phyloP scores from a whole-genome alignment of 35 echinoderm and acorn worm species.

The Lytechinus pictus region DNA sequence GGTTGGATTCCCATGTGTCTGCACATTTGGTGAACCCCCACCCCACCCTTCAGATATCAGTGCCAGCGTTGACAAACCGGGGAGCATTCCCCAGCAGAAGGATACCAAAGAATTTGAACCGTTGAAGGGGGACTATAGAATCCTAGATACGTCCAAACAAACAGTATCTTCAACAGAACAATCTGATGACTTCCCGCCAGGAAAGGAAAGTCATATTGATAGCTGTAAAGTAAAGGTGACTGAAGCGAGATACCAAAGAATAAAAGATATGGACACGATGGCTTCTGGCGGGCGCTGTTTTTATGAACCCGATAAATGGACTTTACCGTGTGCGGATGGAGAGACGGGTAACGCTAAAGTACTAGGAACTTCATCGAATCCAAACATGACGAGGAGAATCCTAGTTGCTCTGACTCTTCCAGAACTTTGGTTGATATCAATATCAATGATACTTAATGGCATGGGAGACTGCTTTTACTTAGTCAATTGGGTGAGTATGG shows the following conservation, averaged over 20 bases:
- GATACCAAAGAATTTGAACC: neutral
- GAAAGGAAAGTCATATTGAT: neutral
- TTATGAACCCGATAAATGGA: neutral
- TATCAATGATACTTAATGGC: neutral
- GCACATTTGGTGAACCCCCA: neutral
- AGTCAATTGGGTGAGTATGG: neutral
- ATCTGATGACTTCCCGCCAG: neutral
- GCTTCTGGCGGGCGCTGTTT: neutral
- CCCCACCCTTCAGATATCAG: neutral
- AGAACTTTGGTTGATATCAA: neutral
- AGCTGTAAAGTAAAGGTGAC: neutral
- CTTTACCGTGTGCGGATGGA: neutral
- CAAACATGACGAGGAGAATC: neutral
- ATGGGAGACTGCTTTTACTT: constrained; percentile 32
- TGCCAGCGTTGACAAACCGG: neutral
- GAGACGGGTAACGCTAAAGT: neutral
- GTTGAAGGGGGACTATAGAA: neutral
- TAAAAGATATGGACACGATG: neutral
- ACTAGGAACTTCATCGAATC: neutral
- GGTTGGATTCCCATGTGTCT: constrained; percentile 7
- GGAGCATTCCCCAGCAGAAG: neutral
- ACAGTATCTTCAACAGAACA: neutral
- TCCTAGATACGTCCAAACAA: neutral
- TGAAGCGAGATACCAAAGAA: neutral
- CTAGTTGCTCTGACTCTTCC: neutral